A percentile compares a stretch with the other conserved stretches of the same genome.
phyloP scores from a whole-genome alignment of 2,888 invertebrate genomes.

The Erebia epiphron region DNA sequence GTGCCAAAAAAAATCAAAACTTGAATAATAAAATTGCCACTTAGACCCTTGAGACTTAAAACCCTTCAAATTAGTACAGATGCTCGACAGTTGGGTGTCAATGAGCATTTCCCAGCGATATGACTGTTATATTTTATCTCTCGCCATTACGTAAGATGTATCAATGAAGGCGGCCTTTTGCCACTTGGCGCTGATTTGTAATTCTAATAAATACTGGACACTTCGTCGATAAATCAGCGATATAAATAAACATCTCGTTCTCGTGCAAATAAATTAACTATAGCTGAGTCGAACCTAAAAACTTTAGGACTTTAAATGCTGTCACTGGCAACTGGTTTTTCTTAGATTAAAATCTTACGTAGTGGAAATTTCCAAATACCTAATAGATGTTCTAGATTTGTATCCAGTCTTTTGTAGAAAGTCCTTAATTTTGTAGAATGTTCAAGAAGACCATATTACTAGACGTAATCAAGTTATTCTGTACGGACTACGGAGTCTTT shows the following conservation, averaged over 20 bases:
- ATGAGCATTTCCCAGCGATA: background rate
- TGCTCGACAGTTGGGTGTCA: background rate
- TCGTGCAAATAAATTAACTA: constrained; percentile 13
- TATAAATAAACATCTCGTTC: constrained; percentile 35
- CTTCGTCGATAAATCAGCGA: constrained; percentile 31
- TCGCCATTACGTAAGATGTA: constrained; percentile 14
- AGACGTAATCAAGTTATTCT: too few relatives aligned
- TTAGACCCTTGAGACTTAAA: background rate
- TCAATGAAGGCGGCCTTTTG: constrained; percentile 21
- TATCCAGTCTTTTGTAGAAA: too few relatives aligned
- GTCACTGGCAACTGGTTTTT: too few relatives aligned
- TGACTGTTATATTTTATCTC: constrained; percentile 6
- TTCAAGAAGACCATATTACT: too few relatives aligned
- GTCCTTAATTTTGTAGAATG: too few relatives aligned
- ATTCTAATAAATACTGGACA: constrained; percentile 38
- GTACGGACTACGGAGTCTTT: too few relatives aligned
- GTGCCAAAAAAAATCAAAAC: background rate
- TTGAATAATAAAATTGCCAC: too few relatives aligned
- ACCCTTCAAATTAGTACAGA: background rate
- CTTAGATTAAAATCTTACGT: too few relatives aligned
- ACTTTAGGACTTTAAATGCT: background rate
- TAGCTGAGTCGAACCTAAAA: background rate
- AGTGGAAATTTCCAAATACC: too few relatives aligned
- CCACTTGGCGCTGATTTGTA: constrained; percentile 33
- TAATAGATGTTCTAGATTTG: too few relatives aligned